Conservation (phyloP, 2,797 vertebrate species). For the Gymnoscopelus microlampas region DNA sequence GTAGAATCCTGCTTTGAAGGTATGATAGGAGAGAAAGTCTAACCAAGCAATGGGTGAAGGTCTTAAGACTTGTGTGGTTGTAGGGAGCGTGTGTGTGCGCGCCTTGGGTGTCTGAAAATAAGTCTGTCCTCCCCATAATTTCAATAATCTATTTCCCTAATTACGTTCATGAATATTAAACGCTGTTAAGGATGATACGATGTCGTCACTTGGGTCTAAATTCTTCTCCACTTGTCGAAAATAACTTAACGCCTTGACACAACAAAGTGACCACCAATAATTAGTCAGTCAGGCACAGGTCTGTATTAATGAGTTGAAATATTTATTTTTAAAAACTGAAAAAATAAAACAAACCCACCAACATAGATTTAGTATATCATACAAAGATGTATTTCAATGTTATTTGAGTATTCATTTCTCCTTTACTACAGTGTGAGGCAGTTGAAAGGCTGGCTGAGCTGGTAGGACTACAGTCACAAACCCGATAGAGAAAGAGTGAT, state of each 20-base stretch:
- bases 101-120: no score
- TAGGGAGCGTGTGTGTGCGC: background rate
- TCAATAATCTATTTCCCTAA: background rate
- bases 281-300: conserved; percentile 20
- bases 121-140: background rate
- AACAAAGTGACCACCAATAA: background rate
- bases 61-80: background rate
- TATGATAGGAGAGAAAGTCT: background rate
- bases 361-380: conserved; percentile 84
- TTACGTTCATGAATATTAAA: background rate
- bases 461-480: conserved; percentile 73
- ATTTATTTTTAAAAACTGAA: conserved; percentile 84
- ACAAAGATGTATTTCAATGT: conserved; percentile 81
- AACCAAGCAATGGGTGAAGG: background rate
- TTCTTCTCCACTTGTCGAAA: no score
- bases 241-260: no score
- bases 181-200: no score
- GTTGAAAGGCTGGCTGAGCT: conserved; percentile 85
- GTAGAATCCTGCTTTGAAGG: conserved; percentile 15
- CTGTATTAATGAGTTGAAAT: conserved; percentile 78
- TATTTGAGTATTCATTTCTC: conserved; percentile 77
- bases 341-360: conserved; percentile 81
- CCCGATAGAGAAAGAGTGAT: conserved; percentile 32
- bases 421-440: conserved; percentile 83
- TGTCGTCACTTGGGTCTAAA: no score